These are phyloP conservation scores for Tiliacea citrago DNA, from an alignment of 2,888 invertebrate species.

Conservation along the genomic window DNA sequence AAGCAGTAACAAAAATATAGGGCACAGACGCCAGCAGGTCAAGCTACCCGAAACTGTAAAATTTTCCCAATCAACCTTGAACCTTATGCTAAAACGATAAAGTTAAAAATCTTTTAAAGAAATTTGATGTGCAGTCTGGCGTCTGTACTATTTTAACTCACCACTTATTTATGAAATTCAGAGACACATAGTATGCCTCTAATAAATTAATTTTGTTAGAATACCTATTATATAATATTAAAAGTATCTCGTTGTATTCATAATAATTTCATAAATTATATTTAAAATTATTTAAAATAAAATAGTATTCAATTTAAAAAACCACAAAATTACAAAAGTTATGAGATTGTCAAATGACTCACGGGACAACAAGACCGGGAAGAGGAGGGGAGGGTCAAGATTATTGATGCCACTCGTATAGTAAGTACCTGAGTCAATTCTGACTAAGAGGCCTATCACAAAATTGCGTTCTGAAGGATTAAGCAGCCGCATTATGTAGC, in stretches of 20 bases:
- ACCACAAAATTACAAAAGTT: background rate
- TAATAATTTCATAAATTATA: background rate
- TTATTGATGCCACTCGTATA: slow-evolving; percentile 8
- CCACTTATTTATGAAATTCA: slow-evolving; percentile 19
- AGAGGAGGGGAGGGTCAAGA: background rate
- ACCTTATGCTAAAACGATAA: no score
- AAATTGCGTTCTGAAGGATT: no score
- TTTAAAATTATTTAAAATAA: background rate
- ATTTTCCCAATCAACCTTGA: no score
- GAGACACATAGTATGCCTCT: background rate
- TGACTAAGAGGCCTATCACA: no score
- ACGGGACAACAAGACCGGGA: background rate
- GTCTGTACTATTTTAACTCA: slow-evolving; percentile 7
- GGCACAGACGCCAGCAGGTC: no score
- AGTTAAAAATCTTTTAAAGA: no score
- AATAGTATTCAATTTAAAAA: background rate
- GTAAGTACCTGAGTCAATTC: no score
- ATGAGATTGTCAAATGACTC: background rate
- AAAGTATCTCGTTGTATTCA: no score
- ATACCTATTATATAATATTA: background rate
- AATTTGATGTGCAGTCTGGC: no score
- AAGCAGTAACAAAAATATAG: background rate
- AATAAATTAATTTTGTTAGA: background rate
- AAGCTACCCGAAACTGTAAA: no score
- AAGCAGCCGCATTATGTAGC: no score